Base-by-base conservation (phyloP, 2,888 invertebrate genomes). In the Pimpla rufipes region DNA sequence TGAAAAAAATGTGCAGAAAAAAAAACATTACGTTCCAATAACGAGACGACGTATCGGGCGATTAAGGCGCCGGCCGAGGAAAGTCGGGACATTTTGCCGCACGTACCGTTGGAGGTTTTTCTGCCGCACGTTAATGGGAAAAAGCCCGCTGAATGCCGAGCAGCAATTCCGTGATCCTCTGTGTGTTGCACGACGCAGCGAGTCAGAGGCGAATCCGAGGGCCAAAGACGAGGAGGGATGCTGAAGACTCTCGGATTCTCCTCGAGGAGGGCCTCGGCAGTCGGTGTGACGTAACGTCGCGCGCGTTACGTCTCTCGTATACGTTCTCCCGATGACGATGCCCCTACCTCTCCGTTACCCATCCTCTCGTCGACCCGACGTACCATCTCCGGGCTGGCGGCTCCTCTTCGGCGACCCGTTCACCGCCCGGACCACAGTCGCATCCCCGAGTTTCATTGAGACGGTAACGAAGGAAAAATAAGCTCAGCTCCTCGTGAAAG, bases 391-490 rank as follows among this genome's bases (percentile, higher is more conserved):
- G 45, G 55, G 50, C 40, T 8, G 29, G 45, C 64, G 50, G 74
- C 84, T 85, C 80, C 79, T 85, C 90, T 91, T 89, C 90, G 88
- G 79, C 86, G 80, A 84, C 86, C 73, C 87, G 76, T 87, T 90
- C 90, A 85, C 86, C 87, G 74, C 81, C 73, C 80, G 81, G 81
- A 81, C 85, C 88, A 88, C 91, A 90, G 92, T 92, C 91, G 90
- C 89, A 89, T 91, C 89, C 83, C 88, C 88, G 90, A 90, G 87
- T 89, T 88, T 88, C 88, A 88, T 88, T 88, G 89, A 88, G 90
- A 90, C 89, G 91, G 91, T 81, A 76, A 76, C 78, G 47, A 67
- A 79, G 74, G 64, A 79, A 86, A 78, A 86, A 78, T 68, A 64
- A 77, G 75, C 75, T 79, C n/a, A n/a, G n/a, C 64, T 66, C 55